Base-by-base conservation (phyloP, 2,797 vertebrate species). In the Anomalospiza imberbis region DNA sequence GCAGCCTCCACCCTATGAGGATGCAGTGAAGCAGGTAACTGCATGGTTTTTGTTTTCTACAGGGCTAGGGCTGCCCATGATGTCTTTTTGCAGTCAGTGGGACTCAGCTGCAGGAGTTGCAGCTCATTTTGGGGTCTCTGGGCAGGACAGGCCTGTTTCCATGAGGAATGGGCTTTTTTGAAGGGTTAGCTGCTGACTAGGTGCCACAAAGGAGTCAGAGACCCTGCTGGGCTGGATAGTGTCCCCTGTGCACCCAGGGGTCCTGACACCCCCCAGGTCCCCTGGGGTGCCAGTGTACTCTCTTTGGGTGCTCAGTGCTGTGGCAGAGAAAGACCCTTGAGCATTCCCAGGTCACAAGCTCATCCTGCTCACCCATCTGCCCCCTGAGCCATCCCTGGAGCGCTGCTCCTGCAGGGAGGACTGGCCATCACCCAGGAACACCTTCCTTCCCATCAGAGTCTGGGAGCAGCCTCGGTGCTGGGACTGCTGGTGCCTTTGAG, bases 21-120 rank as follows among this genome's bases (percentile, higher is more conserved):
- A 99, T 98, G 99, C 99, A 97, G 98, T 99, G 84, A 99, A 99
- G 97, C 99, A 99, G 99, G 99, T 99, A 99, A 99, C 87, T 21
- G 29, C 60, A 54, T 74, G 71, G 29, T 76, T 86, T 91, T 26
- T 86, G 77, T 79, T 95, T 91, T 75, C 67, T 72, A 16, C 13
- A 88, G 89, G 76, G 80, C 51, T 26, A 31, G 66, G 45, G 42
- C 85, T 92, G 60, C 10, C 4, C 63, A 19, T 13, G 31, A 38
- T 44, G 32, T n/a, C 60, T 66, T 79, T 73, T 7, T 80, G 63
- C 3, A 12, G 26, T 36, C 67, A 13, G 26, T n/a, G 40, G 21
- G 66, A 32, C 55, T 80, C 40, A 55, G 18, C 31, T 67, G 74
- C 78, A 72, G 85, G 40, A 78, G 45, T 31, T 63, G 26, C 51